Base-by-base conservation (phyloP, 2,888 invertebrate genomes). In the Hyposoter didymator region DNA sequence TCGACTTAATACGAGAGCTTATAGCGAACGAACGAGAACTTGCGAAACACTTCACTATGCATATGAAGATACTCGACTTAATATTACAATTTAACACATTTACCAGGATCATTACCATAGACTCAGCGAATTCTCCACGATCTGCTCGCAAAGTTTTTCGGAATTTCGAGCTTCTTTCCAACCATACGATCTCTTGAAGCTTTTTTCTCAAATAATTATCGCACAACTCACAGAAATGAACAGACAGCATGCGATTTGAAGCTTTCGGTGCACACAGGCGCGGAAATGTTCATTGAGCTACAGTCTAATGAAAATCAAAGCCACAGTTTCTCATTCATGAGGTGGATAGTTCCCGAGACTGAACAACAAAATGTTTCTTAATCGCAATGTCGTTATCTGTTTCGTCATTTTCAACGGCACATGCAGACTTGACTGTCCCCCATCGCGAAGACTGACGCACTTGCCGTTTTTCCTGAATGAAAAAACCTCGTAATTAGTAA, bases 11-110 rank as follows among this genome's bases (percentile, higher is more conserved):
- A n/a, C n/a, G n/a, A n/a, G n/a, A 76, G 76, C 39, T 39, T 49
- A 10, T 64, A 49, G 28, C 45, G 22, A 39, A 66, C 66, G 66
- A 19, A 66, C 47, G 75, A 49, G 49, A 66, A 66, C 64, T 76
- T 55, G 14, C 66, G 49, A 76, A 35, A 76, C 64, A 35, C 52
- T 74, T 35, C 35, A 5, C 45, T 28, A 22, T 45, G 12, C 28
- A 47, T 28, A 69, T 28, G 47, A n/a, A 19, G n/a, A 49, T 49
- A 64, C 39, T 67, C 14, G 19, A 28, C 2, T n/a, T 4, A 10
- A 22, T 45, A 45, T 45, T 45, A 67, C 45, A 67, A 67, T 28
- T 43, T 22, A 67, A 43, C 43, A 43, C 43, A 43, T 43, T 39
- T 14, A 14, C 19, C 43, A 67, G 19, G 43, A 43, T 43, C 43